These are phyloP conservation scores for Deroplatys truncata DNA, from an alignment of 2,888 invertebrate genomes.

Conservation along the genomic window DNA sequence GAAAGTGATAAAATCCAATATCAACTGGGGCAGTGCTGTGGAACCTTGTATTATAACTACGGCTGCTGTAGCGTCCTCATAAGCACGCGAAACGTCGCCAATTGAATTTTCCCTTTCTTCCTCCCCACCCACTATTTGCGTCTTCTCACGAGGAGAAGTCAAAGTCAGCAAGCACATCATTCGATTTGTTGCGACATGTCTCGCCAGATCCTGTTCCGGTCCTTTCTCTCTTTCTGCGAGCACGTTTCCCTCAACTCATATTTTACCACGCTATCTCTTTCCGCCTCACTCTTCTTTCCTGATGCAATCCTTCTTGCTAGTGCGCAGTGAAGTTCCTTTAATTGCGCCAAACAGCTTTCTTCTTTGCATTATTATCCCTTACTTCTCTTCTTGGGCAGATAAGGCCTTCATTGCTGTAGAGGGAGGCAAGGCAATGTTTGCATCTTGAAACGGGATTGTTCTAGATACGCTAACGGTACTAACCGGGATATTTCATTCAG, in stretches of 20 bases:
- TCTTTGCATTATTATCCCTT: background rate
- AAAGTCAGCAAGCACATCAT: slow-evolving; percentile 22
- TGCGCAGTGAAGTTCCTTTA: background rate
- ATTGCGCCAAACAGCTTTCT: background rate
- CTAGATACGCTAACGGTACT: too few relatives aligned
- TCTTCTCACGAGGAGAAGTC: background rate
- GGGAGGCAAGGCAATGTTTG: background rate
- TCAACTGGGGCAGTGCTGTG: slow-evolving; percentile 1
- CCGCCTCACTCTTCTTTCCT: background rate
- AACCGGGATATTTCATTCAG: too few relatives aligned
- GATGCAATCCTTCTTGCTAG: background rate
- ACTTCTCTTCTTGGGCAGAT: background rate
- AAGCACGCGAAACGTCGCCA: background rate
- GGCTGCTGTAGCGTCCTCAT: background rate
- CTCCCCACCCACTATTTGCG: background rate
- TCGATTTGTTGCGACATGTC: slow-evolving; percentile 25
- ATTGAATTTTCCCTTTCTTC: slow-evolving; percentile 10
- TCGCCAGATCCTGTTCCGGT: background rate
- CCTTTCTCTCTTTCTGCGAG: background rate
- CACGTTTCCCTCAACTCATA: background rate
- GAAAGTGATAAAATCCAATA: slow-evolving; percentile 17
- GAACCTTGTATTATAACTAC: background rate
- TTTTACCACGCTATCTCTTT: background rate
- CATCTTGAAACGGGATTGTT: background rate
- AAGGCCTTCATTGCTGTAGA: background rate